A percentile compares a stretch with the other conserved stretches of the same genome.
phyloP scores from a whole-genome alignment of 2,113 vertebrate genomes.

The Heteronetta atricapilla region DNA sequence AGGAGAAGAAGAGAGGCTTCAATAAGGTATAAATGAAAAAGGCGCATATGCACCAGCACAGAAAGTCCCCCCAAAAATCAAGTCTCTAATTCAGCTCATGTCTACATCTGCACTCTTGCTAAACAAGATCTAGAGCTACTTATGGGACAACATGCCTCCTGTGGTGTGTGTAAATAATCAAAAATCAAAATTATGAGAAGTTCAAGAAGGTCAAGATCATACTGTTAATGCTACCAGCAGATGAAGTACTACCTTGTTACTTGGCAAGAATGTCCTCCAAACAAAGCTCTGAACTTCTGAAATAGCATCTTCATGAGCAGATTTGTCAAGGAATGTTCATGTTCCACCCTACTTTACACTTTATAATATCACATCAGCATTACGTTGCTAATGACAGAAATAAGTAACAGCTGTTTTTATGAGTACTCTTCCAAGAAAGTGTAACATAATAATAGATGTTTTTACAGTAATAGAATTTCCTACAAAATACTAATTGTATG shows the following conservation, averaged over 20 bases:
- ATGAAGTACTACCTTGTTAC: neutral
- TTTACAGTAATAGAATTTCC: neutral
- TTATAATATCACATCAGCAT: neutral
- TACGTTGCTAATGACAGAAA: neutral
- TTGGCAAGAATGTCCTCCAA: neutral
- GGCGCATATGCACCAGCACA: neutral
- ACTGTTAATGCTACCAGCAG: neutral
- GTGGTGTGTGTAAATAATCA: neutral
- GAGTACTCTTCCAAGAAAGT: neutral
- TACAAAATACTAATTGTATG: conserved; percentile 1
- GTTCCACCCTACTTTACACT: neutral
- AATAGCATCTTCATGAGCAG: neutral
- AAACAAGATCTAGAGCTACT: neutral
- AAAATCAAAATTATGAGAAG: neutral
- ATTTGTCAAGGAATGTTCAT: neutral
- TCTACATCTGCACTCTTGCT: neutral
- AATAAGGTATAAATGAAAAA: neutral
- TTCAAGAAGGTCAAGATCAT: neutral
- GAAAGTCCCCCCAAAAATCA: neutral
- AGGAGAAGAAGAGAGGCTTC: neutral
- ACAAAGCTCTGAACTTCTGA: neutral
- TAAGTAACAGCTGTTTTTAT: neutral
- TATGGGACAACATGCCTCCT: neutral
- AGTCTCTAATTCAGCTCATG: neutral
- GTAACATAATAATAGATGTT: neutral